Conservation (phyloP, 1,140 invertebrate genomes). For the Dinoponera quadriceps region DNA sequence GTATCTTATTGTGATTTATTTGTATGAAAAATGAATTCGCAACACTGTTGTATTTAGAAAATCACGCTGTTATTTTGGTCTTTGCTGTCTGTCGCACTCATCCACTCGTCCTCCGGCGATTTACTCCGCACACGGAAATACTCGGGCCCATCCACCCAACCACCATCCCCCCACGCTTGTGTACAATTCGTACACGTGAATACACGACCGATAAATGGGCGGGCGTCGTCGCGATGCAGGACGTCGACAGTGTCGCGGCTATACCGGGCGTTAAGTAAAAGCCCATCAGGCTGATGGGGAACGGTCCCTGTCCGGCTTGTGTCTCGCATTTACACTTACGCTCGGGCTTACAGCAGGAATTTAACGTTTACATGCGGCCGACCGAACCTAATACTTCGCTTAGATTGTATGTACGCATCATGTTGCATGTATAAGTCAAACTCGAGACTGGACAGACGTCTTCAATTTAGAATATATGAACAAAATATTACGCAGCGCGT, state of each 20-base stretch:
- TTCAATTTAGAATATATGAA: neutral
- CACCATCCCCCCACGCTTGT: neutral
- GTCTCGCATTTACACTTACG: slow-evolving; percentile 41
- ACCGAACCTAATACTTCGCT: slow-evolving; percentile 9
- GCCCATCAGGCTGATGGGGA: slow-evolving; percentile 76
- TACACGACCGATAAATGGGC: slow-evolving; percentile 3
- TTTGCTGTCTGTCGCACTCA: neutral
- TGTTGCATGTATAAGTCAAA: neutral
- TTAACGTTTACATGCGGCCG: slow-evolving; percentile 17
- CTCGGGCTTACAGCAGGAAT: slow-evolving; percentile 26
- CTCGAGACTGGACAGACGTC: neutral
- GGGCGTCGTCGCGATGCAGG: slow-evolving; percentile 13
- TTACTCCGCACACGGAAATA: slow-evolving; percentile 14
- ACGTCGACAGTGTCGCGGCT: neutral
- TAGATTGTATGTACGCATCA: neutral
- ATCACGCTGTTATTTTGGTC: neutral
- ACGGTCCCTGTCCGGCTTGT: slow-evolving; percentile 33
- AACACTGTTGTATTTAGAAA: neutral
- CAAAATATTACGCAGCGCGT: neutral
- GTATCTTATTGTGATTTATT: neutral
- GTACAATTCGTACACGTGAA: slow-evolving; percentile 39
- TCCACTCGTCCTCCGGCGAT: slow-evolving; percentile 1
- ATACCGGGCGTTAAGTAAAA: slow-evolving; percentile 73
- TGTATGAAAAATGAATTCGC: neutral
- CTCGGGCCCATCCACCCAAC: neutral